Conservation (phyloP, 1,140 invertebrate genomes). For the Sipha flava region DNA sequence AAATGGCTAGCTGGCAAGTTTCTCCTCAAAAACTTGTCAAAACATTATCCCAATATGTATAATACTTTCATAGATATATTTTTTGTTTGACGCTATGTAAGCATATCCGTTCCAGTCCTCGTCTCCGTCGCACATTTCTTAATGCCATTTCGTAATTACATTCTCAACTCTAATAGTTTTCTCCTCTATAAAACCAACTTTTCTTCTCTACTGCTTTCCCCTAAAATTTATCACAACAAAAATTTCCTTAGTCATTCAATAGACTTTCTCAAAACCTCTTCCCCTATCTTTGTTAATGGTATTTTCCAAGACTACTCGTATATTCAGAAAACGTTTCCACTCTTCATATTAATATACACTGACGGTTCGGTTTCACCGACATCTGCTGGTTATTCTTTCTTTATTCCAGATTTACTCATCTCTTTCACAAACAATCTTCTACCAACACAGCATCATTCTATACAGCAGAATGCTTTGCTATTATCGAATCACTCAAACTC, state of each 20-base stretch:
- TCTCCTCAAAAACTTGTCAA: neutral
- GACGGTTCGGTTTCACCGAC: neutral
- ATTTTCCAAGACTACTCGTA: neutral
- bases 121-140: neutral
- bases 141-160: neutral
- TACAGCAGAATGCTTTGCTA: neutral
- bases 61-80: neutral
- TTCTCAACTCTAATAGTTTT: neutral
- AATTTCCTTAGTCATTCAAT: neutral
- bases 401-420: neutral
- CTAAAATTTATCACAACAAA: neutral
- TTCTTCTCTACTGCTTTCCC: neutral
- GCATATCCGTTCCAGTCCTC: neutral
- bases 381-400: neutral
- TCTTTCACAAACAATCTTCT: neutral
- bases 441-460: neutral
- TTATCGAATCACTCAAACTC: neutral
- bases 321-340: neutral
- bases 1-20: neutral
- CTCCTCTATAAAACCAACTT: neutral
- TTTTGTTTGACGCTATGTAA: neutral
- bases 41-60: neutral
- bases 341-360: neutral
- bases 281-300: neutral
- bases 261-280: neutral